These are phyloP conservation scores for Colossoma macropomum DNA, from an alignment of 2,113 vertebrate species.

Conservation along the genomic window DNA sequence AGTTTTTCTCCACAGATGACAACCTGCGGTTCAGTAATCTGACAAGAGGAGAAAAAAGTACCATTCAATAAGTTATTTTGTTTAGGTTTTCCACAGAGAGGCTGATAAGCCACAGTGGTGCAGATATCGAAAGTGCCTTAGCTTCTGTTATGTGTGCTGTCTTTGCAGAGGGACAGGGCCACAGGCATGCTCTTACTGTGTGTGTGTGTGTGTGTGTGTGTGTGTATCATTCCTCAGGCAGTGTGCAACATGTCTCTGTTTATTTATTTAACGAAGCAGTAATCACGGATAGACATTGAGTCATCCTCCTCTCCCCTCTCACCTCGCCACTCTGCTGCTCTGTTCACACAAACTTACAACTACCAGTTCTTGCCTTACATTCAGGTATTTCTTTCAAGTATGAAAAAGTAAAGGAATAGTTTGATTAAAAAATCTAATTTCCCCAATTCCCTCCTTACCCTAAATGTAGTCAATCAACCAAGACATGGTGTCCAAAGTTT, in stretches of 20 bases:
- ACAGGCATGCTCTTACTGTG: background rate
- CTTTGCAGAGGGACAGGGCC: background rate
- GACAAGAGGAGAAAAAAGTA: background rate
- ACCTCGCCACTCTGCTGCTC: background rate
- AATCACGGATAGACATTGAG: slow-evolving; percentile 6
- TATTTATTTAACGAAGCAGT: slow-evolving; percentile 33
- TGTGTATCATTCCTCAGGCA: slow-evolving; percentile 39
- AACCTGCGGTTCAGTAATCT: background rate
- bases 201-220: slow-evolving; percentile 30
- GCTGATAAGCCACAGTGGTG: background rate
- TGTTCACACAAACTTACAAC: background rate
- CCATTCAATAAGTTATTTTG: background rate
- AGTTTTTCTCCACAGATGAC: slow-evolving; percentile 12
- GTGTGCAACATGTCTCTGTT: slow-evolving; percentile 40
- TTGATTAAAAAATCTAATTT: background rate
- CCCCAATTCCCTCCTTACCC: background rate
- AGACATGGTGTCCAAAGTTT: background rate
- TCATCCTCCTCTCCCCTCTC: background rate
- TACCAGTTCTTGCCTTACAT: background rate
- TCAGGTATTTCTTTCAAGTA: background rate
- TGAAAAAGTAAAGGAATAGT: background rate
- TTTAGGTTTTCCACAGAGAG: background rate
- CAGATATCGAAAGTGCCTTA: background rate
- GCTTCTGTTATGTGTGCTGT: background rate
- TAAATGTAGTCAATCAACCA: background rate